Evolutionary conservation across 2,113 vertebrate species (phyloP), one percentile per base, ranked within the genome.

Genomic region (Rousettus leschenaultii): DNA sequence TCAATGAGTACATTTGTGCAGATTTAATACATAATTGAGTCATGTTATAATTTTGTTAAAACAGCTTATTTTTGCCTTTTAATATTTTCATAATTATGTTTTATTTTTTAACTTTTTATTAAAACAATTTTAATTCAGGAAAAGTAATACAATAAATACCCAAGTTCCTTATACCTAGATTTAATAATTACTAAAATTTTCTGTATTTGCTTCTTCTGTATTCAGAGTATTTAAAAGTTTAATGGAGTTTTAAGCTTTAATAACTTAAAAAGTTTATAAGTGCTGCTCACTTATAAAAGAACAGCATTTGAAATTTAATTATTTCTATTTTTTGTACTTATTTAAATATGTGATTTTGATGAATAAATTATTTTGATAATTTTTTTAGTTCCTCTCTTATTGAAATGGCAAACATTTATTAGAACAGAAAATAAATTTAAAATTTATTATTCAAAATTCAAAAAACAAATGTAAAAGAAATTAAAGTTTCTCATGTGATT

Each of bases 341-440:
- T 16, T 82, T 91, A 35, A 13, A 48, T 95, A 92, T 95, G 21
- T 95, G 19, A 94, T 88, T 90, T 94, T 94, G 28, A 45, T 95
- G 30, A 94, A 28, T 95, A 65, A 48, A 35, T 91, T 97, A 85
- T 95, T 93, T 82, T 90, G 35, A 79, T 63, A 75, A 48, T 43
- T 92, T 93, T 94, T 89, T 80, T 7, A 68, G 8, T 91, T 79
- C 18, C 38, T 83, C 11, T 83, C 8, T 63, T 21, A 79, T 28
- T 82, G 10, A 94, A 87, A 45, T 87, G 53, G 16, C 45, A 94
- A 92, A 90, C 74, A 82, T 82, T 96, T 28, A 78, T 22, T 77
- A 1, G 2, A 94, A 43, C 11, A 96, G 33, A 96, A 96, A 91
- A 84, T 90, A 92, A 73, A 74, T 83, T 13, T 68, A 80, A 63